Base-by-base conservation (phyloP, 2,888 invertebrate species). In the Ectemnius lituratus region DNA sequence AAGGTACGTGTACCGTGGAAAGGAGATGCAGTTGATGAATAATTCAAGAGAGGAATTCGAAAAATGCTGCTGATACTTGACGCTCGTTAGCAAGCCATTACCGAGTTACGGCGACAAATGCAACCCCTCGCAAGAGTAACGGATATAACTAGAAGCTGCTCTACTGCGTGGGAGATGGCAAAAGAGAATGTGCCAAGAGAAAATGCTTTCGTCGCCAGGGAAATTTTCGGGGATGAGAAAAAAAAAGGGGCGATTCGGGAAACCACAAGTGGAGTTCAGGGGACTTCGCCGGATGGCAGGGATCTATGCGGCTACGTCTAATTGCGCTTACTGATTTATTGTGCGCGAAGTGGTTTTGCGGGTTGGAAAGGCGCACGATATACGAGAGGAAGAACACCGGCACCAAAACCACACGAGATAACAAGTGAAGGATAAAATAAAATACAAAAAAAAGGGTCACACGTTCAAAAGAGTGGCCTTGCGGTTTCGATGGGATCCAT, bases 291-390 rank as follows among this genome's bases (percentile, higher is more conserved):
- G 37, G 37, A 37, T 37, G 37, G 37, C 58, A 13, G 58, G 58
- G 27, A 27, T 20, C 58, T 16, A 0, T 8, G 58, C 58, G 27
- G 64, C 60, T 77, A 70, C 78, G 70, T 82, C 78, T 82, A 83
- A 83, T 82, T 81, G 80, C 76, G 67, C 67, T 14, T n/a, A 68
- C 62, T 79, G 81, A 85, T 84, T 85, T 81, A 84, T 81, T 74
- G 77, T 58, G 71, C 70, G 75, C 75, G 69, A 74, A 78, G 73
- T 74, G 78, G 74, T 77, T 78, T 79, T 63, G 18, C 37, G 56
- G 58, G 62, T 37, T 52, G 52, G 70, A 76, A 73, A 79, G 62
- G 62, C 70, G 62, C 70, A 57, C 72, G 77, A 71, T 62, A 72
- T 76, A 81, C 68, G 75, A 70, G 62, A 28, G 23, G 62, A 57